Percentiles rank a stretch among this genome's conserved stretches.
phyloP scores from a whole-genome alignment of 2,888 invertebrate species.

The Meandrusa payeni region DNA sequence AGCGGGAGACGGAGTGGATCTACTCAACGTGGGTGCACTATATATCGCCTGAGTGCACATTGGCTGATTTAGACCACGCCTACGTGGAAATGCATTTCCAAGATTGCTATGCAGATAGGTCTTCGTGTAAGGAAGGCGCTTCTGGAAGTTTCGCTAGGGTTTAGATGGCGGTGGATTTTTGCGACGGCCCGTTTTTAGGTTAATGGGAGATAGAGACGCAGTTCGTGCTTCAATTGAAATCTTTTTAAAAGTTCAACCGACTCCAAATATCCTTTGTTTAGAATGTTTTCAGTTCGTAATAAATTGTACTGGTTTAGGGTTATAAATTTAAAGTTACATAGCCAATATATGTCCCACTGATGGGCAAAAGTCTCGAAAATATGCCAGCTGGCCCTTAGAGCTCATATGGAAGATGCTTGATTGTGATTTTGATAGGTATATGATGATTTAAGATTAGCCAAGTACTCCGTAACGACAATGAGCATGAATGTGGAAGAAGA shows the following conservation, averaged over 20 bases:
- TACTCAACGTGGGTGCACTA: constrained; percentile 53
- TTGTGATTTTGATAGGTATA: too few species aligned
- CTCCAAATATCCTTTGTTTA: too few species aligned
- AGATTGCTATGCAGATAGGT: constrained; percentile 76
- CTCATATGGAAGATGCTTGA: too few species aligned
- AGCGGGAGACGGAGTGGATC: constrained; percentile 43
- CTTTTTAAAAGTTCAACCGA: constrained; percentile 1
- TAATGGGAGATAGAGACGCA: constrained; percentile 39
- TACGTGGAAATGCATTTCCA: constrained; percentile 74
- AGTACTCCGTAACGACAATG: too few species aligned
- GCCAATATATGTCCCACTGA: too few species aligned
- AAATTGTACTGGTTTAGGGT: too few species aligned
- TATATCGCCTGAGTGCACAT: constrained; percentile 80
- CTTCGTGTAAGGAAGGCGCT: constrained; percentile 51
- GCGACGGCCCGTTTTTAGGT: constrained; percentile 49
- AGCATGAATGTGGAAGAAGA: too few species aligned
- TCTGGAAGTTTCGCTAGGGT: constrained; percentile 50
- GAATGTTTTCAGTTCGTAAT: too few species aligned
- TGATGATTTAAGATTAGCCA: too few species aligned
- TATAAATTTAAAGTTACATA: too few species aligned
- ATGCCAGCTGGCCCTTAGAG: too few species aligned
- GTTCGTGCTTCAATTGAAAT: constrained; percentile 14
- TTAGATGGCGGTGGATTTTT: constrained; percentile 38
- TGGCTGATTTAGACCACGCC: constrained; percentile 77
- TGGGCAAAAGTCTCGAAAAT: too few species aligned